These are phyloP conservation scores for Cnemophilus loriae DNA, from an alignment of 2,113 vertebrate genomes.

Conservation along the genomic window DNA sequence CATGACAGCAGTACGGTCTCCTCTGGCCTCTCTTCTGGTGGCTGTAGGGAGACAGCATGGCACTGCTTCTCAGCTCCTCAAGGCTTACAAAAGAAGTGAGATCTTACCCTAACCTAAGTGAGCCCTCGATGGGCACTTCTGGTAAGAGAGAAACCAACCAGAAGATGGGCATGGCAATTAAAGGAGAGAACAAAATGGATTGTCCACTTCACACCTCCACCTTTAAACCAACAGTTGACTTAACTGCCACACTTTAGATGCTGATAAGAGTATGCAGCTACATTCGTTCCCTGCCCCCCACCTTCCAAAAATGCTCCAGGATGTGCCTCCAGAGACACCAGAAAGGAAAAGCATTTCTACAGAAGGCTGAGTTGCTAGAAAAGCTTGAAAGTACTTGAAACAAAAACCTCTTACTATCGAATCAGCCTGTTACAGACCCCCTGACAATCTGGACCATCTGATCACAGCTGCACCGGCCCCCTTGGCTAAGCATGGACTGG, in stretches of 20 bases:
- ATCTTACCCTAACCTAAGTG: neutral
- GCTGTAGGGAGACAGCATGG: neutral
- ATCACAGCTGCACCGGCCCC: neutral
- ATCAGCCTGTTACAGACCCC: neutral
- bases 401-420: neutral
- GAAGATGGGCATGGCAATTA: neutral
- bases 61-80: neutral
- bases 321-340: neutral
- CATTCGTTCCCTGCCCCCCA: accelerated
- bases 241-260: neutral
- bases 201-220: neutral
- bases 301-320: neutral
- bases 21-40: neutral
- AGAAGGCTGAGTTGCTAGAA: neutral
- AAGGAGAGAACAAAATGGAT: neutral
- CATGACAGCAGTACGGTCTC: neutral
- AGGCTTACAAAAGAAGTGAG: neutral
- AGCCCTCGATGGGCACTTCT: neutral
- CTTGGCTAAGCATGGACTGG: neutral
- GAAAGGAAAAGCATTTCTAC: neutral
- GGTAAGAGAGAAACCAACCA: neutral
- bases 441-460: neutral
- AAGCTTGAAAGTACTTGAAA: neutral
- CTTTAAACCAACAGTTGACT: neutral
- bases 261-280: neutral